Percentiles rank a stretch among this genome's conserved stretches.
phyloP scores from a whole-genome alignment of 2,888 invertebrate species.

The Meiosimyza platycephala region DNA sequence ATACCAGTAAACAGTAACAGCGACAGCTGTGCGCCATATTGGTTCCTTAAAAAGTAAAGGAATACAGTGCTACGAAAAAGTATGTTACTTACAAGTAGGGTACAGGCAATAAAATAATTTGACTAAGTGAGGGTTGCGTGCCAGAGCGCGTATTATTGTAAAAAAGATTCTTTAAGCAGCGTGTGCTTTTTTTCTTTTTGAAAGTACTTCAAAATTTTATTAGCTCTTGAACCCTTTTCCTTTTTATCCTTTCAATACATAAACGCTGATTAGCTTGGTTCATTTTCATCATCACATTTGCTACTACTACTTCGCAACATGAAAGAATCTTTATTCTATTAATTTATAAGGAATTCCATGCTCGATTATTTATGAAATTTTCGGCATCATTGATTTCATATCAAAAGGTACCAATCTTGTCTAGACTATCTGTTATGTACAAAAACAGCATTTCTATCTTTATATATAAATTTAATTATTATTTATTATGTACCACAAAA shows the following conservation, averaged over 20 bases:
- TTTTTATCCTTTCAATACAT: background rate
- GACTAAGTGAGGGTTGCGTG: no score
- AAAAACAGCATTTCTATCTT: no score
- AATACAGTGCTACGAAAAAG: background rate
- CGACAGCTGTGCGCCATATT: slow-evolving; percentile 22
- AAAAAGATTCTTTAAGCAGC: no score
- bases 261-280: slow-evolving; percentile 12
- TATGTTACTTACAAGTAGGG: background rate
- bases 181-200: background rate
- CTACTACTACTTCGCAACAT: background rate
- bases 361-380: slow-evolving; percentile 19
- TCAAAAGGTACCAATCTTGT: no score
- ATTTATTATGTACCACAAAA: no score
- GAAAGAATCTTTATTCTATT: background rate
- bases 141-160: no score
- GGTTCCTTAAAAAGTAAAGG: background rate
- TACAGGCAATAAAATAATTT: no score
- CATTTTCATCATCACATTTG: background rate
- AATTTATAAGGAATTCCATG: background rate
- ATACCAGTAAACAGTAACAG: background rate
- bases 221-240: slow-evolving; percentile 19
- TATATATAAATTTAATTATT: no score
- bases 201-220: slow-evolving; percentile 28
- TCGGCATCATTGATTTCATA: slow-evolving; percentile 17
- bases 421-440: no score